phyloP scores from a whole-genome alignment of 2,113 vertebrate species.

The Nesospiza acunhae region DNA sequence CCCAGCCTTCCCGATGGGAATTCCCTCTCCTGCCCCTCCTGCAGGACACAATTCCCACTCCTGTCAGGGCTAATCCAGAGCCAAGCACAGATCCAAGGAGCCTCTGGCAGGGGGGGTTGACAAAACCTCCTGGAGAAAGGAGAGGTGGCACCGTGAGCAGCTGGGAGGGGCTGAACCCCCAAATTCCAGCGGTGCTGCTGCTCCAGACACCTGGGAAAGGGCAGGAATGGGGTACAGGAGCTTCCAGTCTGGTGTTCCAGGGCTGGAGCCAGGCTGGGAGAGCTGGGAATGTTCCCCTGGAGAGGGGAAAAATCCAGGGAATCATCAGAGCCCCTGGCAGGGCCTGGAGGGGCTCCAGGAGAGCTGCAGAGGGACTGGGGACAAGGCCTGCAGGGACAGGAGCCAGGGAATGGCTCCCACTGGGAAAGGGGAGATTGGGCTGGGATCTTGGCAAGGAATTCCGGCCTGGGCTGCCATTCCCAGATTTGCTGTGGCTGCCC shows the following conservation, averaged over 20 bases:
- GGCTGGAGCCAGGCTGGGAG: not conserved
- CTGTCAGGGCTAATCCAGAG: slow-evolving; percentile 3
- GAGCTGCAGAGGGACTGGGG: not conserved
- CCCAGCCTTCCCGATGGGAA: not conserved
- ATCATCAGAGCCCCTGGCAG: not conserved
- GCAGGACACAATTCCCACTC: not conserved
- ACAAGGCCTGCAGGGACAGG: not conserved
- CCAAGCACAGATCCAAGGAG: slow-evolving; percentile 41
- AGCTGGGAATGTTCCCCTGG: not conserved
- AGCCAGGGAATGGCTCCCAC: not conserved
- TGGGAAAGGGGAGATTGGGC: not conserved
- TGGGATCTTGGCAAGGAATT: not conserved
- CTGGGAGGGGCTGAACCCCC: not conserved
- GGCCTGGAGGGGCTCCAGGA: not conserved
- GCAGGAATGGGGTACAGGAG: rapidly evolving
- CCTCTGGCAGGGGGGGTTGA: not conserved
- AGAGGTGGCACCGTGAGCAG: not conserved
- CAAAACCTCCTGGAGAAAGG: not conserved
- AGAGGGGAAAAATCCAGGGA: not conserved
- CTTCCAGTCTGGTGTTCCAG: not conserved
- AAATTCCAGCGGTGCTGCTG: rapidly evolving
- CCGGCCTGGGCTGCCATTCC: not conserved
- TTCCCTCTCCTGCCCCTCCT: slow-evolving; percentile 5
- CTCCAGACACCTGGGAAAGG: not conserved
- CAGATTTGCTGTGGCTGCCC: not conserved